Percentiles rank a stretch among this genome's conserved stretches.
phyloP scores from a whole-genome alignment of 2,113 vertebrate genomes.

The Upupa epops region DNA sequence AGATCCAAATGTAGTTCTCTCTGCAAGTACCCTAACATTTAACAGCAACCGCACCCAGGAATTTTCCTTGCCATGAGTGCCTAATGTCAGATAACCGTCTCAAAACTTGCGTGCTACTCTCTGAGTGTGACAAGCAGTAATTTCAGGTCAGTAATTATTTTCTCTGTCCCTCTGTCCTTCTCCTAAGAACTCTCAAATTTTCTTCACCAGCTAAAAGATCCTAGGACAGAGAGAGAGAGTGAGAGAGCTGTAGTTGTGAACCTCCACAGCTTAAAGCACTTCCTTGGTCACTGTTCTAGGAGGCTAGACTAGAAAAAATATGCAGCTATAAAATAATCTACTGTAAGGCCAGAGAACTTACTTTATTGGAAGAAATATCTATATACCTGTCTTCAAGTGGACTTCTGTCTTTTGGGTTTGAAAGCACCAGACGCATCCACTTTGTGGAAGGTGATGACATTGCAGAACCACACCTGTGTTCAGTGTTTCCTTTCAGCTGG shows the following conservation, averaged over 20 bases:
- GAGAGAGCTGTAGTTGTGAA: neutral
- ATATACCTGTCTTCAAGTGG: neutral
- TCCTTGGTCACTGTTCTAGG: neutral
- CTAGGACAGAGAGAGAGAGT: no score
- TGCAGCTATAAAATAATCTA: neutral
- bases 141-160: neutral
- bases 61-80: neutral
- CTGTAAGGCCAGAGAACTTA: no score
- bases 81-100: neutral
- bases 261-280: neutral
- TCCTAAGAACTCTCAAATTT: neutral
- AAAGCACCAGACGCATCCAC: neutral
- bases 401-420: neutral
- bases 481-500: neutral
- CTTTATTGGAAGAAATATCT: neutral
- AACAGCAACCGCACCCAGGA: neutral
- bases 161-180: neutral
- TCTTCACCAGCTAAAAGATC: neutral
- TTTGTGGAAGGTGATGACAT: rapidly evolving
- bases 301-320: neutral
- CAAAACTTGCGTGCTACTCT: neutral
- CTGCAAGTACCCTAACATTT: neutral
- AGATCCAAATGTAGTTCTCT: neutral
- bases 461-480: neutral
- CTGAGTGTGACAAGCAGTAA: rapidly evolving